Evolutionary conservation across 2,113 vertebrate genomes (phyloP).

Genomic region (Sminthopsis crassicaudata): DNA sequence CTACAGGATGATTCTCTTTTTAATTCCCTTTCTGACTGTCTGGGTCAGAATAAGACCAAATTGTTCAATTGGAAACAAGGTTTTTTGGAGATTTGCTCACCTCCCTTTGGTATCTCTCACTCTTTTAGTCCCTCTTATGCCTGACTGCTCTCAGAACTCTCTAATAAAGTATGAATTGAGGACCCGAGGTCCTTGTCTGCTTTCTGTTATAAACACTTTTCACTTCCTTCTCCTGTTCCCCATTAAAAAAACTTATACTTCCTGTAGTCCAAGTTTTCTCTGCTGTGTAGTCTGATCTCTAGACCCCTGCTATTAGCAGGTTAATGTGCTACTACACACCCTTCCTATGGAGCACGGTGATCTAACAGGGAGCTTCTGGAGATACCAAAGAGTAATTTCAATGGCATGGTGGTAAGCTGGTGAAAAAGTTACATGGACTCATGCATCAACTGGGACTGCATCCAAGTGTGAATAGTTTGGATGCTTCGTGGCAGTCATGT

Average conservation of each 20-base stretch:
- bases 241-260: not conserved
- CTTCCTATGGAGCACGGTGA: not conserved
- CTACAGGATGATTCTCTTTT: not conserved
- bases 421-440: not conserved
- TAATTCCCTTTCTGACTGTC: not conserved
- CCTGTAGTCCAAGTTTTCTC: not conserved
- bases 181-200: too few relatives aligned
- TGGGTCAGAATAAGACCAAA: not conserved
- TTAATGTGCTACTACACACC: not conserved
- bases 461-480: not conserved
- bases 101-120: not conserved
- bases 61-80: not conserved
- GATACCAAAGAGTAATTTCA: not conserved
- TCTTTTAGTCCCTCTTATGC: not conserved
- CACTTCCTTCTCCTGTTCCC: not conserved
- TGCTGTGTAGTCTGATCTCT: not conserved
- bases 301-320: not conserved
- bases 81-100: not conserved
- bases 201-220: not conserved
- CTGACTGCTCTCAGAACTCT: not conserved
- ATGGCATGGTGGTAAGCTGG: not conserved
- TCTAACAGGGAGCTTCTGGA: not conserved
- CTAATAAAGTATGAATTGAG: not conserved
- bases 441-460: not conserved
- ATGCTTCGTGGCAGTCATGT: not conserved